Percentiles rank a stretch among this genome's conserved stretches.
Conservation (phyloP, 2,797 vertebrate species). For the Danio jaintianensis region DNA sequence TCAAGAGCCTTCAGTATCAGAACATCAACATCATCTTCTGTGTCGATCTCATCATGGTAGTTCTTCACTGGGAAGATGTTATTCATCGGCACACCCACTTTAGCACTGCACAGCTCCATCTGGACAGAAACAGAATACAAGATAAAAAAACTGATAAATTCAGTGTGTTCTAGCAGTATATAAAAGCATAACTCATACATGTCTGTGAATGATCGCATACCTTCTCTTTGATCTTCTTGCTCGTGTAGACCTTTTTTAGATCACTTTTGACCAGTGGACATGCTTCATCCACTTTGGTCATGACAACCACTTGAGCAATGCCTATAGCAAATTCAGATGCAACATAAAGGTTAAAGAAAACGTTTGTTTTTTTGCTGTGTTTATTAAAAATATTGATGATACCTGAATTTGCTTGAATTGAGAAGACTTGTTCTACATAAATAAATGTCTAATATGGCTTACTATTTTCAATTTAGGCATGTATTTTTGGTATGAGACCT, state of each 20-base stretch:
- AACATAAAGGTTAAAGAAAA: no score
- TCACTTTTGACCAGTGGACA: constrained; percentile 27
- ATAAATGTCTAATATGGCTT: no score
- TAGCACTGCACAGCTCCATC: constrained; percentile 37
- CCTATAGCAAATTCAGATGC: constrained; percentile 7
- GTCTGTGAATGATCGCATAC: constrained; percentile 21
- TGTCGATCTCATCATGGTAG: constrained; percentile 46
- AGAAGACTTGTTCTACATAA: no score
- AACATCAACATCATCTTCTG: constrained; percentile 34
- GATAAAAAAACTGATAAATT: no score
- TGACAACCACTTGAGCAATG: constrained; percentile 39
- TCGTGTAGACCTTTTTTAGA: neutral
- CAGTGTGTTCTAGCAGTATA: neutral
- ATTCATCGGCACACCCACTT: constrained; percentile 22
- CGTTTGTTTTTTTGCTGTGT: no score
- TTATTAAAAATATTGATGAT: no score
- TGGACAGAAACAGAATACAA: neutral
- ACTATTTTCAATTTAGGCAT: no score
- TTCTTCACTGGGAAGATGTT: constrained; percentile 54
- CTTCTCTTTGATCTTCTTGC: constrained; percentile 44
- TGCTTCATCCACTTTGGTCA: constrained; percentile 21
- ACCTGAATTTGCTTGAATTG: no score
- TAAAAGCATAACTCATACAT: neutral
- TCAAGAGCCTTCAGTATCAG: constrained; percentile 44
- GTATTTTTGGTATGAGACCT: no score